A percentile compares a stretch with the other conserved stretches of the same genome.
These are phyloP conservation scores for Empis stercorea DNA, from an alignment of 2,888 invertebrate genomes.

Conservation along the genomic window DNA sequence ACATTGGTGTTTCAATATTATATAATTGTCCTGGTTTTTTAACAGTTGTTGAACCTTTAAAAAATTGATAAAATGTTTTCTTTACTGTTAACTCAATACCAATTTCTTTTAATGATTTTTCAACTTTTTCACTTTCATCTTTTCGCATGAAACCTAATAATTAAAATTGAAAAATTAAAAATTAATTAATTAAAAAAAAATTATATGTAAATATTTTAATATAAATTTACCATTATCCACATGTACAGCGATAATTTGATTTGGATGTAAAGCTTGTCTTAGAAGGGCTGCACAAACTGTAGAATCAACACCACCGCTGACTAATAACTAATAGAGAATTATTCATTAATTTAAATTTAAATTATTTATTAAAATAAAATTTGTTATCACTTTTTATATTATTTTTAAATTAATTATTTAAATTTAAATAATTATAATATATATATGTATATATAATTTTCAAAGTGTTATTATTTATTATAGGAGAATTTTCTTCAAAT, in stretches of 20 bases:
- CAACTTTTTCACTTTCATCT: constrained; percentile 82
- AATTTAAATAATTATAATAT: no score
- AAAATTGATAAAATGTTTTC: constrained; percentile 57
- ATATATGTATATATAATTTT: no score
- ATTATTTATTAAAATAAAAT: no score
- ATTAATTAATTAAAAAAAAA: not conserved
- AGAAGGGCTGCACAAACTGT: constrained; percentile 97
- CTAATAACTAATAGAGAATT: no score
- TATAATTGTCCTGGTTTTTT: constrained; percentile 45
- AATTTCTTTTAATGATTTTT: constrained; percentile 64
- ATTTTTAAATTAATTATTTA: no score
- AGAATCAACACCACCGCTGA: constrained; percentile 98
- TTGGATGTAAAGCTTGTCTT: constrained; percentile 74
- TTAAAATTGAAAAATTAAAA: not conserved
- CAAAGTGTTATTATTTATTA: no score
- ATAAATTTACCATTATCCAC: constrained; percentile 97
- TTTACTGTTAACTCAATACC: constrained; percentile 71
- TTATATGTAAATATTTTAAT: not conserved
- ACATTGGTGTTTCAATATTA: constrained; percentile 56
- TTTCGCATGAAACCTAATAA: constrained; percentile 89
- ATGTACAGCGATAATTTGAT: constrained; percentile 91
- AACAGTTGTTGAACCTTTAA: constrained; percentile 71
- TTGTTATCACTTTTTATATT: no score
- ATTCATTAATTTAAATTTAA: constrained; percentile 16
- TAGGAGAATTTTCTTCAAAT: no score